A percentile compares a stretch with the other conserved stretches of the same genome.
These are phyloP conservation scores for Toxotes jaculatrix DNA, from an alignment of 2,113 vertebrate genomes.

Conservation along the genomic window DNA sequence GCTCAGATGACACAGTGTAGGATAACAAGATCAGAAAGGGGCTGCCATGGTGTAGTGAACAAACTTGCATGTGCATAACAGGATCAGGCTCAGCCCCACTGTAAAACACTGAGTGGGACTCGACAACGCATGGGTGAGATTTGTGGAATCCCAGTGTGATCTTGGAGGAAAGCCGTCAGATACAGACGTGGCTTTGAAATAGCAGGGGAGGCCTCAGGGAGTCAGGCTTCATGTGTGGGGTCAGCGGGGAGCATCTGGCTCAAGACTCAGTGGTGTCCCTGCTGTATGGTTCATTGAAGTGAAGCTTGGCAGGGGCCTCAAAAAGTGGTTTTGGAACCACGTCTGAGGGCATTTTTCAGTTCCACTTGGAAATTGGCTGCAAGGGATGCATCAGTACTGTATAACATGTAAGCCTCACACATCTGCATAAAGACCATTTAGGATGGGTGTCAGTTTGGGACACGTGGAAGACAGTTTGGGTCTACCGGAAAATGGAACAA, in stretches of 20 bases:
- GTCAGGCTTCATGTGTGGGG: conserved; percentile 34
- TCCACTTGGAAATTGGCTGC: neutral
- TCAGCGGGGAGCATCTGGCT: conserved; percentile 42
- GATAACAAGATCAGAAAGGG: conserved; percentile 40
- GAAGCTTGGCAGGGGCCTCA: neutral
- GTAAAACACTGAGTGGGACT: conserved; percentile 40
- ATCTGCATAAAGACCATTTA: neutral
- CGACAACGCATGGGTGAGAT: conserved; percentile 69
- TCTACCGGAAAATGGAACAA: neutral
- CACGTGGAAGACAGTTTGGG: neutral
- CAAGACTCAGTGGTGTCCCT: conserved; percentile 1
- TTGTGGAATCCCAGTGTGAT: conserved; percentile 75
- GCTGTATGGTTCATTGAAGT: conserved; percentile 1
- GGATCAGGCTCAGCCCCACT: conserved; percentile 21
- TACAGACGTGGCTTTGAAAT: conserved; percentile 63
- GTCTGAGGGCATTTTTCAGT: neutral
- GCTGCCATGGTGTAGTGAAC: conserved; percentile 23
- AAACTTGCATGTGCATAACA: conserved; percentile 31
- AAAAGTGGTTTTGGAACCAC: neutral
- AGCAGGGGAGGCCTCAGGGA: conserved; percentile 15
- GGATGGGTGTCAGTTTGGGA: neutral
- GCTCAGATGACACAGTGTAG: conserved; percentile 25
- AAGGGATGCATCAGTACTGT: neutral
- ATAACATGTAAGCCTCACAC: neutral
- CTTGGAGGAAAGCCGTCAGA: conserved; percentile 45